Evolutionary conservation across 2,888 invertebrate genomes (phyloP).

Genomic region (Phaedon cochleariae): DNA sequence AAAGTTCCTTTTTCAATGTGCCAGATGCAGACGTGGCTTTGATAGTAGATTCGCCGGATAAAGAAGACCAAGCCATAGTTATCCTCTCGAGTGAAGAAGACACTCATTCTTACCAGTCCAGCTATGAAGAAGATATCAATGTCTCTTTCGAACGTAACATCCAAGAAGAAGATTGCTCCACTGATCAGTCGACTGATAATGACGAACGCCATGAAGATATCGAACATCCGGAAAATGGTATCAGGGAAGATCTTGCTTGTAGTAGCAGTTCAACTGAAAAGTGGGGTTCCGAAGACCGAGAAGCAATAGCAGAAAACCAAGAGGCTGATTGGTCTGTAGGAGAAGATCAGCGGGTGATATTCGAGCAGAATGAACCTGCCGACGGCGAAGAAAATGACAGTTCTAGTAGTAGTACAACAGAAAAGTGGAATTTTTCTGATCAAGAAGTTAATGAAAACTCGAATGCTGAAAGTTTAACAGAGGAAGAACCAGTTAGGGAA

Average conservation of each 20-base stretch:
- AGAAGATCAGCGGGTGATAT: too few relatives aligned
- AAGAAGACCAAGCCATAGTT: constrained; percentile 9
- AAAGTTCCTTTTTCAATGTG: background rate
- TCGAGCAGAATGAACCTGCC: too few relatives aligned
- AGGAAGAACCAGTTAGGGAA: background rate
- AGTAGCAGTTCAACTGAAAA: background rate
- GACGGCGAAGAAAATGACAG: too few relatives aligned
- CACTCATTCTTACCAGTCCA: background rate
- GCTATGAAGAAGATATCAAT: background rate
- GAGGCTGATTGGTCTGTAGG: background rate
- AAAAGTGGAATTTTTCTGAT: background rate
- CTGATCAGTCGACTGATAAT: background rate
- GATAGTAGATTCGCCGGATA: constrained; percentile 14
- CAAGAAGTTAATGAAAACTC: constrained; percentile 6
- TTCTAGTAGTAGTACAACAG: too few relatives aligned
- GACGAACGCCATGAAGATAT: background rate
- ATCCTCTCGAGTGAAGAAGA: constrained; percentile 18
- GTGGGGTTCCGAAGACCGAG: too few relatives aligned
- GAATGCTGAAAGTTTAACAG: background rate
- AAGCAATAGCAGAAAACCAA: constrained; percentile 6
- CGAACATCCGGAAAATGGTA: background rate
- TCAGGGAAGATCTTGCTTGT: background rate
- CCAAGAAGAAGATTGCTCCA: background rate
- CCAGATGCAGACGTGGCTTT: constrained; percentile 30
- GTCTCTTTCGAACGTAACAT: constrained; percentile 6